Percentiles rank a stretch among this genome's conserved stretches.
These are phyloP conservation scores for Podotricha telesiphe DNA, from an alignment of 2,888 invertebrate species.

Conservation along the genomic window DNA sequence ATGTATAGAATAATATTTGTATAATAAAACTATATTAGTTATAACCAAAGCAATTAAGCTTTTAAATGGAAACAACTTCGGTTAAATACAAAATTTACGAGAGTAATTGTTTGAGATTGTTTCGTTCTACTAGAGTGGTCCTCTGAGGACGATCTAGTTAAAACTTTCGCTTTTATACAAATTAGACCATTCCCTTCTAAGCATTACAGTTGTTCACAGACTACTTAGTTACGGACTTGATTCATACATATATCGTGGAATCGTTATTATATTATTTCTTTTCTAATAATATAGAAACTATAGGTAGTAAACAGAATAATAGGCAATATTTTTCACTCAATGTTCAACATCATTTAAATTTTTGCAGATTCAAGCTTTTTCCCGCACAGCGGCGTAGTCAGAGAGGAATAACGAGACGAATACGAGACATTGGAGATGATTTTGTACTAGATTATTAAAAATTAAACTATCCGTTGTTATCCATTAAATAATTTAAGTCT, in stretches of 20 bases:
- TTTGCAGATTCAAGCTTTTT: too few species aligned
- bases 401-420: too few species aligned
- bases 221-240: not conserved
- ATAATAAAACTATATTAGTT: conserved; percentile 8
- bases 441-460: too few species aligned
- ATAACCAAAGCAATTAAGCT: conserved; percentile 31
- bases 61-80: conserved; percentile 34
- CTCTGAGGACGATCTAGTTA: conserved; percentile 43
- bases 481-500: too few species aligned
- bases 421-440: too few species aligned
- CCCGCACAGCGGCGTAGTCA: too few species aligned
- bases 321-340: too few species aligned
- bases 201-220: conserved; percentile 27
- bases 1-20: conserved; percentile 11
- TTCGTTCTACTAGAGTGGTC: conserved; percentile 40
- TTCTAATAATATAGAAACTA: too few species aligned
- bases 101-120: conserved; percentile 47
- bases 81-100: conserved; percentile 38
- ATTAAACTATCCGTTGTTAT: too few species aligned
- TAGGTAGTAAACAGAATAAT: too few species aligned
- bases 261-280: not conserved
- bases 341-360: too few species aligned
- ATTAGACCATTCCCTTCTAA: conserved; percentile 38
- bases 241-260: not conserved
- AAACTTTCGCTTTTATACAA: conserved; percentile 50